phyloP scores from a whole-genome alignment of 2,113 vertebrate species.

The Anolis sagrei region DNA sequence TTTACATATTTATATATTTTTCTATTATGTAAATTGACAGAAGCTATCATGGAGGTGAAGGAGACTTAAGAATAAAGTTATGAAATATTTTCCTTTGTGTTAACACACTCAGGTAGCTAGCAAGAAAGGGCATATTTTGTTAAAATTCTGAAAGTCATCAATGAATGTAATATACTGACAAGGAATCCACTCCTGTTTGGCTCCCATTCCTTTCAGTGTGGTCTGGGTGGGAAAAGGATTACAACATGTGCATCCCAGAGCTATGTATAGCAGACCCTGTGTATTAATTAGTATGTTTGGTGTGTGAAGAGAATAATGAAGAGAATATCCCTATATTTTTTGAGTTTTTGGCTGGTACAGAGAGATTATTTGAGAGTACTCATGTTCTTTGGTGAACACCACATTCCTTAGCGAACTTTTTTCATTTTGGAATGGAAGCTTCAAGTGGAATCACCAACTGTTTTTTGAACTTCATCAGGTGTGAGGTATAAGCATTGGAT shows the following conservation, averaged over 20 bases:
- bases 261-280: not conserved
- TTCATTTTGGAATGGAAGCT: not conserved
- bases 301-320: not conserved
- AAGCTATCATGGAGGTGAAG: conserved; percentile 65
- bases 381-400: not conserved
- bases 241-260: not conserved
- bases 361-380: not conserved
- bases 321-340: not conserved
- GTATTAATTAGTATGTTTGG: not conserved
- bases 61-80: conserved; percentile 66
- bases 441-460: not conserved
- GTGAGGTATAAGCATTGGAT: not conserved
- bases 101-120: conserved; percentile 37
- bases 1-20: conserved; percentile 72
- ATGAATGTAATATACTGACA: not conserved
- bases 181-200: not conserved
- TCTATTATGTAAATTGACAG: conserved; percentile 66
- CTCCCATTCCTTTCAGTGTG: not conserved
- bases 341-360: not conserved
- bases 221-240: not conserved
- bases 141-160: conserved; percentile 42
- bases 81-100: conserved; percentile 39
- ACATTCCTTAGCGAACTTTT: not conserved
- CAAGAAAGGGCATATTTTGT: conserved; percentile 41
- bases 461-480: not conserved